These are phyloP conservation scores for Aptenodytes patagonicus DNA, from an alignment of 2,113 vertebrate genomes.

Conservation along the genomic window DNA sequence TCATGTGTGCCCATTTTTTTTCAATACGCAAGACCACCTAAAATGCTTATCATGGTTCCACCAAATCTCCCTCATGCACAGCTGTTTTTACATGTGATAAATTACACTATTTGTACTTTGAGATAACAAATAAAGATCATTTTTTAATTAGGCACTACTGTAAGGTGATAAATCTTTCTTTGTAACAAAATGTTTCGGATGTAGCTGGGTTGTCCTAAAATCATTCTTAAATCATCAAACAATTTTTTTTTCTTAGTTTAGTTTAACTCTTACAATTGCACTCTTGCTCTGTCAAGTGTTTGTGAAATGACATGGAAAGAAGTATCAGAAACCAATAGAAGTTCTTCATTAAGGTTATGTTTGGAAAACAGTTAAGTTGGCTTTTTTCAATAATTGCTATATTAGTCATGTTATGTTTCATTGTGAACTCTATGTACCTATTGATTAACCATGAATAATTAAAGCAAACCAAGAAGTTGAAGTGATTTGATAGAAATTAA, in stretches of 20 bases:
- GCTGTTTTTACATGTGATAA: not conserved
- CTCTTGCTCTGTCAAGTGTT: not conserved
- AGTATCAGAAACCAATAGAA: not conserved
- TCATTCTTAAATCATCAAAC: not conserved
- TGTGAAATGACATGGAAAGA: not conserved
- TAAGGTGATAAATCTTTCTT: not conserved
- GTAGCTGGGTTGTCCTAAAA: not conserved
- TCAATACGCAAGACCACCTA: not conserved
- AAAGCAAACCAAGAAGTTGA: not conserved
- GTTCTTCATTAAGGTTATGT: not conserved
- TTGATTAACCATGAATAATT: not conserved
- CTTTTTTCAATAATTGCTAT: not conserved
- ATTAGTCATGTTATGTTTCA: not conserved
- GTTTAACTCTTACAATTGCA: not conserved
- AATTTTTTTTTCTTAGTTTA: not conserved
- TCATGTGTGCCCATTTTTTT: not conserved
- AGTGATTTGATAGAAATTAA: not conserved
- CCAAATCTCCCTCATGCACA: not conserved
- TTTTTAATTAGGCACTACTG: not conserved
- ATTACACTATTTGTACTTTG: not conserved
- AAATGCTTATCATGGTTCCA: not conserved
- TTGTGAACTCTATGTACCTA: not conserved
- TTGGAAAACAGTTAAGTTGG: not conserved
- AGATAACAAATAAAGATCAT: not conserved
- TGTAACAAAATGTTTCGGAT: not conserved